Base-by-base conservation (phyloP, 2,113 vertebrate species). In the Bubo scandiacus region DNA sequence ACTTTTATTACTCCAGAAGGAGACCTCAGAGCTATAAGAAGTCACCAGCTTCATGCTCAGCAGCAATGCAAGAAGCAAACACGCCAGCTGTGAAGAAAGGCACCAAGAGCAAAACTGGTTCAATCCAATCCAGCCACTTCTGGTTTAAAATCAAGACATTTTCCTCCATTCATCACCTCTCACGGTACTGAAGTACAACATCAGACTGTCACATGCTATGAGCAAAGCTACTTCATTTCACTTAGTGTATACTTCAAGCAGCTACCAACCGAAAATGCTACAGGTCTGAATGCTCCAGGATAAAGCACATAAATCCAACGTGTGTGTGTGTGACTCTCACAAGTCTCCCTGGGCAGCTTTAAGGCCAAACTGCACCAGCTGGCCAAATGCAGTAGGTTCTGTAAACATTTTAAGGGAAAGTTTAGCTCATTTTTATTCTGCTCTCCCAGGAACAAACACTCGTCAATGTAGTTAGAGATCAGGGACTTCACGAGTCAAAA, bases 301-400 rank as follows among this genome's bases (percentile, higher is more conserved):
- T 14, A 59, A 67, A 61, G 68, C 38, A 42, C n/a, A 6, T 13
- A 40, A 68, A 65, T 29, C 38, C 26, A 18, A 21, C 4, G 4
- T 1, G 18, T 3, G 3, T 36, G 36, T 1, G 0, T 18, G 59
- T 23, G 16, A 43, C n/a, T 15, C 42, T 15, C 22, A 2, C 29
- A 26, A 52, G 45, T 23, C 21, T 62, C 36, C 30, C 29, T 59
- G 10, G 26, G 30, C n/a, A 91, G 67, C n/a, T 79, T n/a, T 59
- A 45, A 23, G 12, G 26, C 36, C 23, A 19, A 43, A 36, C 17
- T 26, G 22, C 27, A 34, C 30, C 54, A 34, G 51, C 1, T 67
- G 47, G 34, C 19, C 40, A 57, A 65, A 43, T 7, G 17, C 43
- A 38, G 4, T 16, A 30, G 15, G 15, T 9, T 4, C 25, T 12